Evolutionary conservation across 2,113 vertebrate species (phyloP).

Genomic region (Dolichallabes microphthalmus): DNA sequence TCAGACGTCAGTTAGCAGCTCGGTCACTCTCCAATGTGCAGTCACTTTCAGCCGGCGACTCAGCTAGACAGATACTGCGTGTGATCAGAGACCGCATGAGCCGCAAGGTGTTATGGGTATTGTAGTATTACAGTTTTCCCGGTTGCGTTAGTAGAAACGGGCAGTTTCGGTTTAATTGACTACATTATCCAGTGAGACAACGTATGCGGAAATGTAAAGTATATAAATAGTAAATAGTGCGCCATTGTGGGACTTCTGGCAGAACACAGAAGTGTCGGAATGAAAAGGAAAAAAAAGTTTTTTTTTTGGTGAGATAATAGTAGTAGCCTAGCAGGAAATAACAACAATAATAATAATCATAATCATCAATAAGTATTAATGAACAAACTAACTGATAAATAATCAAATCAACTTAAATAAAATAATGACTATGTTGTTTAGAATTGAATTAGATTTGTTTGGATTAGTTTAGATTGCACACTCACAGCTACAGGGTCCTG

Average conservation of each 20-base stretch:
- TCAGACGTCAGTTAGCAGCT: neutral
- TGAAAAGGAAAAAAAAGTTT: neutral
- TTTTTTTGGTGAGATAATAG: neutral
- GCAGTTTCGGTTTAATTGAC: conserved; percentile 22
- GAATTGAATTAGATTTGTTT: neutral
- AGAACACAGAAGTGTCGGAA: too few species aligned
- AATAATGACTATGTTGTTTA: neutral
- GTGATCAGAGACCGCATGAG: conserved; percentile 42
- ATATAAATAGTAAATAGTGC: neutral
- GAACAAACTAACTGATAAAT: neutral
- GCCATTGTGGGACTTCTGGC: too few species aligned
- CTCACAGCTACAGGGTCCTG: neutral
- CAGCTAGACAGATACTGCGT: conserved; percentile 60
- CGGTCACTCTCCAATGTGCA: neutral
- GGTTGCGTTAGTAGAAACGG: accelerated
- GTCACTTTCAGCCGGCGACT: neutral
- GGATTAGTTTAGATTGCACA: neutral
- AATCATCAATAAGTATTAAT: neutral
- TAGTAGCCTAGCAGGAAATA: neutral
- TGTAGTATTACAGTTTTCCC: conserved; percentile 41
- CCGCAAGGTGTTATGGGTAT: conserved; percentile 48
- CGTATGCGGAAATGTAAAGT: neutral
- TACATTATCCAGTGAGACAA: conserved; percentile 48
- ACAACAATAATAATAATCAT: neutral
- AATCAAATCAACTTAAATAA: neutral